Evolutionary conservation across 53 echinoderm and acorn worm genomes (phyloP).

Genomic region (Antedon mediterranea): DNA sequence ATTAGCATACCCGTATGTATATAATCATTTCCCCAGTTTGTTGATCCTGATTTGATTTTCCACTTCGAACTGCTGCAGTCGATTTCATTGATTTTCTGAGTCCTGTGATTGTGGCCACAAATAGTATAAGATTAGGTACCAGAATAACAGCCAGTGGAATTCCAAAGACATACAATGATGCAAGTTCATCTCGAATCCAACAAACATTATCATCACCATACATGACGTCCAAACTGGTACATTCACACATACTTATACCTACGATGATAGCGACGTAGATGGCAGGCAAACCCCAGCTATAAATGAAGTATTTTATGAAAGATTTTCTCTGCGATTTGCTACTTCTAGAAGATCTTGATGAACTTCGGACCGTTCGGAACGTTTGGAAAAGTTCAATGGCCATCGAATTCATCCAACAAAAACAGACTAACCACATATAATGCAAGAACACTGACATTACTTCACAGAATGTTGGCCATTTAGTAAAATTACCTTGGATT

Average conservation of each 20-base stretch:
- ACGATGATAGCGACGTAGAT: background rate
- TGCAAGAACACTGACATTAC: background rate
- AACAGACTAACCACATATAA: constrained; percentile 25
- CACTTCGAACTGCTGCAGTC: background rate
- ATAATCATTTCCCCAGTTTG: background rate
- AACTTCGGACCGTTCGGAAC: background rate
- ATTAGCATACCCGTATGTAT: background rate
- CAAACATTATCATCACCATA: constrained; percentile 3
- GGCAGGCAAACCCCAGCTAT: constrained; percentile 10
- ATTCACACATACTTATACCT: background rate
- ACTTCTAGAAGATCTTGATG: background rate
- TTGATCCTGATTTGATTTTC: background rate
- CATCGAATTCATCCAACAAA: constrained; percentile 15
- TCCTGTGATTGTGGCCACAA: background rate
- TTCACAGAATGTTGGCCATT: background rate
- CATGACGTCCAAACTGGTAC: background rate
- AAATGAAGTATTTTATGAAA: constrained; percentile 9
- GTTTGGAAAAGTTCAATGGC: background rate
- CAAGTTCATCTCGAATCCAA: constrained; percentile 19
- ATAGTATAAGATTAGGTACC: background rate
- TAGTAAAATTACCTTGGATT: constrained; percentile 2
- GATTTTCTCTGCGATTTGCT: background rate
- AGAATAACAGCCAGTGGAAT: background rate
- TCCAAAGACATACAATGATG: background rate
- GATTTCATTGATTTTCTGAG: background rate